Base-by-base conservation (phyloP, 1,140 invertebrate genomes). In the Dufourea novaeangliae region DNA sequence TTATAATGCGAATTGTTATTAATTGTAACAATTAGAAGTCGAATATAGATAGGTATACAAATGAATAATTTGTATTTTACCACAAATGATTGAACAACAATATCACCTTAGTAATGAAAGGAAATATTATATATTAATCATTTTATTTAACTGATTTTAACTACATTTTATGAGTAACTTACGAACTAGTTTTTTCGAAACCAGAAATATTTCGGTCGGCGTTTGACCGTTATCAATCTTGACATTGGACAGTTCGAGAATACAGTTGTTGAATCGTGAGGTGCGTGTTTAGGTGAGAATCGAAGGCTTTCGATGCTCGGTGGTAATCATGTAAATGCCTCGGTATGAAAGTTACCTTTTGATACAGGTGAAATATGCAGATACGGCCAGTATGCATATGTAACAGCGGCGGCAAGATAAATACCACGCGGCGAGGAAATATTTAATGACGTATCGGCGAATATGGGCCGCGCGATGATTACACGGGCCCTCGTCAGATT, bases 381-480 rank as follows among this genome's bases (percentile, higher is more conserved):
- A 73, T 64, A 41, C 22, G 25, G 46, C 20, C 44, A 54, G 71
- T 64, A 64, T 73, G 44, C 71, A 73, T 73, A 73, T 73, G 61
- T 34, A 73, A 64, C 32, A 66, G 44, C 34, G 32, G 25, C 32
- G 44, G 34, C 61, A 54, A 61, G 27, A 73, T 73, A 73, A 73
- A 73, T 73, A 64, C 57, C 71, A 66, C 27, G 37, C 50, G 37
- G 61, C 14, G 70, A 44, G 71, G 63, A 73, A 73, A 64, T 73
- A 64, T 73, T 73, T 73, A 73, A 73, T 73, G 71, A 20, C 71
- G 61, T 72, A 73, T 73, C 61, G 71, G 54, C 61, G 44, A 73
- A 66, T 54, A 46, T 73, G 46, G 20, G n/a, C 41, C 59, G 25
- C 22, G 20, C 17, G 59, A 52, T 44, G 61, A 73, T 73, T 73